Percentiles rank a stretch among this genome's conserved stretches.
Conservation (phyloP, 2,797 vertebrate genomes). For the Diplodus sargus region DNA sequence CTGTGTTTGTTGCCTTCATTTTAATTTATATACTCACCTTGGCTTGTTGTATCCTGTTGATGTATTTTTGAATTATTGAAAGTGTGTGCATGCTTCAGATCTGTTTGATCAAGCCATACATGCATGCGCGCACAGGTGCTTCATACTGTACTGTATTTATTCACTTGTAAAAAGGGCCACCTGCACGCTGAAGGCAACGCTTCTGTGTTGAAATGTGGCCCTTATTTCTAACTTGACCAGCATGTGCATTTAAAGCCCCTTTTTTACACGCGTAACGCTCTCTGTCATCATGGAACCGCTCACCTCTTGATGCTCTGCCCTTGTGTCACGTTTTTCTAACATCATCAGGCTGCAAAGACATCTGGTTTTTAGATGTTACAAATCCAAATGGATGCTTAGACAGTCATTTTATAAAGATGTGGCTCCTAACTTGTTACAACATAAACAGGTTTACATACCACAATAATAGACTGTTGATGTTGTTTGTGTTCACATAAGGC, state of each 20-base stretch:
- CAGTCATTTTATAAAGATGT: neutral
- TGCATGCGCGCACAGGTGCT: conserved; percentile 9
- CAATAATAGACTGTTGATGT: neutral
- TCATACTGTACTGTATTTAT: conserved; percentile 4
- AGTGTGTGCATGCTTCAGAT: conserved; percentile 10
- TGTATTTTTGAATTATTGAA: conserved; percentile 14
- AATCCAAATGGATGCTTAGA: neutral
- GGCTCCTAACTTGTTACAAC: neutral
- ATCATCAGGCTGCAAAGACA: neutral
- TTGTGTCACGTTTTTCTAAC: conserved; percentile 6
- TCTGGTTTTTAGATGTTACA: neutral
- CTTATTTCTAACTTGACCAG: neutral
- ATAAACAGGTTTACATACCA: no score
- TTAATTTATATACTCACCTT: conserved; percentile 48
- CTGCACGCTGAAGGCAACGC: conserved; percentile 23
- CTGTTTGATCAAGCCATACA: conserved; percentile 20
- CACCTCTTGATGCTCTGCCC: neutral
- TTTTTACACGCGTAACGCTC: neutral
- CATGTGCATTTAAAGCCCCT: neutral
- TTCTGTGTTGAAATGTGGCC: neutral
- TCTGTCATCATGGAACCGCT: neutral
- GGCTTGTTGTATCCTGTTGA: conserved; percentile 28
- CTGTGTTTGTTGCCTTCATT: conserved; percentile 17
- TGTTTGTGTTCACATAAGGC: neutral
- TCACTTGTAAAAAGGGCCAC: conserved; percentile 35